Evolutionary conservation across 2,797 vertebrate genomes (phyloP), one percentile per base, ranked within the genome.

Genomic region (Acanthopagrus latus): DNA sequence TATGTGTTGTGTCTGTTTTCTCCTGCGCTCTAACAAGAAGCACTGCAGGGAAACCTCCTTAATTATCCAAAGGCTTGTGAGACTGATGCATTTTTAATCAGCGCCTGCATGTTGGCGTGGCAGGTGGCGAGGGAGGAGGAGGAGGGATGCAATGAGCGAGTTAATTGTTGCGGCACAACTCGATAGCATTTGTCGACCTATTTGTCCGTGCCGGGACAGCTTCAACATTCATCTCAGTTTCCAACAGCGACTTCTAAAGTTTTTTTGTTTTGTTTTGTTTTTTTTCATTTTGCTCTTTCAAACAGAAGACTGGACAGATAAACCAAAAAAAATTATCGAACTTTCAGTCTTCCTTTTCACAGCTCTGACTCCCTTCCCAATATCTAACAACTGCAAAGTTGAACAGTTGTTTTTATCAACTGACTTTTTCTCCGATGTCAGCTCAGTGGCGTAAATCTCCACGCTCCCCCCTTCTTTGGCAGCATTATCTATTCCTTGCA

Each of bases 41-140:
- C 59, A 67, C 86, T 67, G 82, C 82, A 66, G 79, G 75, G 75
- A 78, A 82, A 80, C 76, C 60, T 67, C 64, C 58, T 84, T 80
- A 82, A 88, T 89, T 78, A 87, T 90, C 70, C 74, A 79, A 80
- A 77, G 74, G 73, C 79, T 73, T 70, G 78, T 43, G 80, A 81
- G 79, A 67, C 6, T 41, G 56, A 83, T 91, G 69, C 82, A 89
- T 89, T 88, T 92, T 90, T 88, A 88, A 94, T 88, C 75, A 83
- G 76, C 63, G 81, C 54, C 76, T 54, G 74, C n/a, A 12, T 74
- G 56, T 60, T 76, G 64, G 74, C 59, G 27, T 44, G 73, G 86
- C 92, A 92, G 87, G 85, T 86, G 86, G 81, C 27, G 57, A 78
- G 76, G 82, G 79, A 76, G 82, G 38, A 38, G 38, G 83, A 76